phyloP scores from a whole-genome alignment of 2,797 vertebrate genomes.

The Manis pentadactyla region DNA sequence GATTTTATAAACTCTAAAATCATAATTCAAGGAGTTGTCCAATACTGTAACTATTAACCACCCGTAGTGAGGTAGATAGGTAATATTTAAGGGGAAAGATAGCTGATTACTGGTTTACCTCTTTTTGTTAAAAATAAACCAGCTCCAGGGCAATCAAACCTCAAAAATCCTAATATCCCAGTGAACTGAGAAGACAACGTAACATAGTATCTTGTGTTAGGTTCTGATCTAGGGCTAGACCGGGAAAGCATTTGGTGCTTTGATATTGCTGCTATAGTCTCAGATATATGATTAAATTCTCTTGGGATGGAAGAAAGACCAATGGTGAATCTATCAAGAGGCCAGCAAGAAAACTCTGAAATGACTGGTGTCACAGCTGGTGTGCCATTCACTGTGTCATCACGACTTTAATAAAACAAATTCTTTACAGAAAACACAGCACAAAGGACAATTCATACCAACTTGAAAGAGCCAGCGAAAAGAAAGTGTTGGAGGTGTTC shows the following conservation, averaged over 20 bases:
- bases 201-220: neutral
- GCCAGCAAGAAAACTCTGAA: constrained; percentile 45
- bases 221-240: constrained; percentile 1
- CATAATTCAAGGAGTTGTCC: neutral
- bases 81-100: neutral
- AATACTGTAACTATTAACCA: neutral
- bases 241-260: neutral
- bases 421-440: neutral
- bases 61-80: neutral
- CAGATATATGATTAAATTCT: constrained; percentile 37
- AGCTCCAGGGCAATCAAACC: neutral
- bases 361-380: neutral
- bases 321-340: constrained; percentile 3
- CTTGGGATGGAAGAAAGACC: constrained; percentile 12
- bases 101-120: neutral
- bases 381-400: neutral
- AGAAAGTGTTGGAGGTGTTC: neutral
- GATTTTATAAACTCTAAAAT: neutral
- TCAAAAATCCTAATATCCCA: neutral
- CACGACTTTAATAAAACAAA: constrained; percentile 20
- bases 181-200: neutral
- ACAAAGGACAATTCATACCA: constrained; percentile 5
- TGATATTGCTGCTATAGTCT: constrained; percentile 38
- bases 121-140: neutral
- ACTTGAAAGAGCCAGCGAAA: constrained; percentile 30